Evolutionary conservation across 2,888 invertebrate species (phyloP), one percentile per base, ranked within the genome.

Genomic region (Tiliacea aurago): DNA sequence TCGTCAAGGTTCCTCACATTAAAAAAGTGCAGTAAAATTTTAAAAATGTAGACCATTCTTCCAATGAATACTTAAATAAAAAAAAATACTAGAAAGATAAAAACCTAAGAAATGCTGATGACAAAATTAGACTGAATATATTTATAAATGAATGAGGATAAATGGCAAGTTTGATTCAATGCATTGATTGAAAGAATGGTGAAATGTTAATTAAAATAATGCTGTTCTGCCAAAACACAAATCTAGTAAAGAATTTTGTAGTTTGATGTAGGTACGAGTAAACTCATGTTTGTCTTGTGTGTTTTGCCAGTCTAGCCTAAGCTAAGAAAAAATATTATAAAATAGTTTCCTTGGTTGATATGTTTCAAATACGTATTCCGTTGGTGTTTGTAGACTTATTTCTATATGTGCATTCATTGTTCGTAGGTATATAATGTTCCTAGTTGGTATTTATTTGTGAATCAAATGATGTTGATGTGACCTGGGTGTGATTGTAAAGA

Each of bases 1-100:
- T 87, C 88, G 93, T 95, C 95, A 95, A 95, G 94, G 92, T 91
- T 88, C 94, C 95, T 95, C 95, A 89, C 88, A 84, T 91, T 86
- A 90, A 93, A 94, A 95, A 95, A 94, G 96, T 96, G 96, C 96
- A 95, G 93, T 95, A 95, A 95, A 91, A 93, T 95, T 93, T 89
- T 85, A 93, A 95, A 95, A 94, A 93, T 88, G 86, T 90, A 86
- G 88, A 89, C 91, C 89, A 90, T 91, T 92, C 93, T 91, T 92
- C 92, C 91, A 94, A 92, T 89, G 88, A 92, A 89, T 88, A 88
- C 86, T 73, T 49, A 72, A 43, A 33, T 70, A 20, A 68, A 53
- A 61, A 77, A 69, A 72, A 70, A 67, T 72, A n/a, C 67, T 51
- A 73, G 49, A 67, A 68, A 61, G 37, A 58, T 51, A 51, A 81